phyloP scores from a whole-genome alignment of 2,797 vertebrate genomes.

The Trachops cirrhosus region DNA sequence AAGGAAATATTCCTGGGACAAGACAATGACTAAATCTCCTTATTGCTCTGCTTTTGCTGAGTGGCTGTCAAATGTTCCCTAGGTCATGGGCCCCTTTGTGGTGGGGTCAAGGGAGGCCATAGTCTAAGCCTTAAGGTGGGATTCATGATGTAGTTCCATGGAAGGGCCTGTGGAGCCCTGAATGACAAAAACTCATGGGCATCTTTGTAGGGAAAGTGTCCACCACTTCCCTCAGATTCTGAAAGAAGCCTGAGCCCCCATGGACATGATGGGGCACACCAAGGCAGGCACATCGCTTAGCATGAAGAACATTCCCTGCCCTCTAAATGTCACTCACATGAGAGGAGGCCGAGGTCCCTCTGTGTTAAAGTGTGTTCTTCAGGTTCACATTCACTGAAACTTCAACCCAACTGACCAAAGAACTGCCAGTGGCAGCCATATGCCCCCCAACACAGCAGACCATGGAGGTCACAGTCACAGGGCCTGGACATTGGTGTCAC shows the following conservation, averaged over 20 bases:
- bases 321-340: fast-evolving
- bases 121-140: neutral
- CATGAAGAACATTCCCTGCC: neutral
- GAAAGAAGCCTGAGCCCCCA: neutral
- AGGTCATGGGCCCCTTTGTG: neutral
- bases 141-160: neutral
- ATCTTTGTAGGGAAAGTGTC: neutral
- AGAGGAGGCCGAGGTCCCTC: neutral
- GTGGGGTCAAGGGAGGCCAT: neutral
- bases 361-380: neutral
- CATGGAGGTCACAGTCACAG: neutral
- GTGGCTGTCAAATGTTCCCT: neutral
- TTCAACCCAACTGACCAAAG: neutral
- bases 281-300: neutral
- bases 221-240: neutral
- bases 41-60: neutral
- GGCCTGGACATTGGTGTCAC: neutral
- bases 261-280: neutral
- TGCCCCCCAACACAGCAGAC: neutral
- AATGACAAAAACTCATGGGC: neutral
- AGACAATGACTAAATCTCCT: neutral
- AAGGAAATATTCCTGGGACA: neutral
- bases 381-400: neutral
- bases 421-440: neutral
- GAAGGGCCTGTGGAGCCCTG: neutral